These are phyloP conservation scores for Ostrea edulis DNA, from an alignment of 1,140 invertebrate species.

Conservation along the genomic window DNA sequence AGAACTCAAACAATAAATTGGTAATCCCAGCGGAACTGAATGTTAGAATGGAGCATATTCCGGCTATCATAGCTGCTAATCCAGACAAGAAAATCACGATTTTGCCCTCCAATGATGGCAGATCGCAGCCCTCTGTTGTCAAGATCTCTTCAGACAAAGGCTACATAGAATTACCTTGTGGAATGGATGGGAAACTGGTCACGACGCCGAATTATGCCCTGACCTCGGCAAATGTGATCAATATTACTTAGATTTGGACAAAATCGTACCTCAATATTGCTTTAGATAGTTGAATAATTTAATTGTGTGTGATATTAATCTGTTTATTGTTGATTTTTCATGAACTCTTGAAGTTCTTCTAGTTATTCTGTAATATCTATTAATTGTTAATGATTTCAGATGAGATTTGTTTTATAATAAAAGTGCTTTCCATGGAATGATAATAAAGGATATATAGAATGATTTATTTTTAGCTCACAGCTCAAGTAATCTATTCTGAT, in stretches of 20 bases:
- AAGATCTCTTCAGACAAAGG: constrained; percentile 39
- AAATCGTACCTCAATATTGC: neutral
- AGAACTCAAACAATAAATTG: neutral
- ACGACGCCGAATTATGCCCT: neutral
- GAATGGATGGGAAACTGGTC: constrained; percentile 7
- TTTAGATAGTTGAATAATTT: constrained; percentile 5
- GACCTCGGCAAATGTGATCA: neutral
- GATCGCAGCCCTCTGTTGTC: neutral
- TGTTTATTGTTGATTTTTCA: neutral
- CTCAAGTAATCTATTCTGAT: too few relatives aligned
- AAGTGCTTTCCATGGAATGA: constrained; percentile 14
- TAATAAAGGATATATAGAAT: neutral
- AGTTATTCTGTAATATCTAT: neutral
- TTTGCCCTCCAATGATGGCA: constrained; percentile 1
- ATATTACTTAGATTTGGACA: neutral
- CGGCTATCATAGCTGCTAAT: constrained; percentile 23
- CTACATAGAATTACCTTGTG: constrained; percentile 33
- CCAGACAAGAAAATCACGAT: constrained; percentile 35
- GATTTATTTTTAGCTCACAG: too few relatives aligned
- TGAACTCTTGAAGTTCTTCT: neutral
- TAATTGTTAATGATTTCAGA: neutral
- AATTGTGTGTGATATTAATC: constrained; percentile 24
- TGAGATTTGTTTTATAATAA: constrained; percentile 19
- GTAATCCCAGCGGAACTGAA: neutral
- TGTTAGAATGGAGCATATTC: constrained; percentile 31